These are phyloP conservation scores for Incurvaria masculella DNA, from an alignment of 2,888 invertebrate genomes.

Conservation along the genomic window DNA sequence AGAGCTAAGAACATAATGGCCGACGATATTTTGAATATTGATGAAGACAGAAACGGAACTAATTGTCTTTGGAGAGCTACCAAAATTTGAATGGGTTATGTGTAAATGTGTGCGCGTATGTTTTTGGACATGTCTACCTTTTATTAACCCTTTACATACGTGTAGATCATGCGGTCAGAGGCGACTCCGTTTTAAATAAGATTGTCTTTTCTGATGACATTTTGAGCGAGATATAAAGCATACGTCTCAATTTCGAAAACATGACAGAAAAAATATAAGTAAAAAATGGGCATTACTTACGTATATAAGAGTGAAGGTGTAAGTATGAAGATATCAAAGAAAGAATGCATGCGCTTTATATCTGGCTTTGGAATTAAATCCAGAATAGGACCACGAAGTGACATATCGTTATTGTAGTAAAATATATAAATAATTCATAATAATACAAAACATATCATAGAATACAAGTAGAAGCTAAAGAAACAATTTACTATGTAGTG, in stretches of 20 bases:
- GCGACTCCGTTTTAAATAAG: constrained; percentile 41
- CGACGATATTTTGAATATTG: too few species aligned
- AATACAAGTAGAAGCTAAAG: constrained; percentile 43
- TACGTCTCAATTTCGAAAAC: constrained; percentile 27
- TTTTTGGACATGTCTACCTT: background rate
- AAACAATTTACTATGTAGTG: constrained; percentile 33
- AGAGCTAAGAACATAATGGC: too few species aligned
- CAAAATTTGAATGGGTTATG: background rate
- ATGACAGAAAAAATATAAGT: constrained; percentile 9
- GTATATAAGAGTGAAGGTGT: constrained; percentile 29
- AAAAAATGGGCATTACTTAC: constrained; percentile 27
- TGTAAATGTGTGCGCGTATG: background rate
- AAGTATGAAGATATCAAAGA: constrained; percentile 29
- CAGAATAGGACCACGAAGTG: constrained; percentile 47
- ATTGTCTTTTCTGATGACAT: constrained; percentile 32
- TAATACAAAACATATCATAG: constrained; percentile 37
- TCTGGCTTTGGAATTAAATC: constrained; percentile 50
- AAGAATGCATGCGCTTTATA: constrained; percentile 55
- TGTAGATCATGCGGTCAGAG: constrained; percentile 28
- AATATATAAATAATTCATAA: constrained; percentile 29
- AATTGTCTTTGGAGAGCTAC: background rate
- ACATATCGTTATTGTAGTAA: constrained; percentile 38
- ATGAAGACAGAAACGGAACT: too few species aligned
- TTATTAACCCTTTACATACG: background rate
- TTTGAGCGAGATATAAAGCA: constrained; percentile 53